Base-by-base conservation (phyloP, 2,797 vertebrate genomes). In the Borostomias antarcticus region DNA sequence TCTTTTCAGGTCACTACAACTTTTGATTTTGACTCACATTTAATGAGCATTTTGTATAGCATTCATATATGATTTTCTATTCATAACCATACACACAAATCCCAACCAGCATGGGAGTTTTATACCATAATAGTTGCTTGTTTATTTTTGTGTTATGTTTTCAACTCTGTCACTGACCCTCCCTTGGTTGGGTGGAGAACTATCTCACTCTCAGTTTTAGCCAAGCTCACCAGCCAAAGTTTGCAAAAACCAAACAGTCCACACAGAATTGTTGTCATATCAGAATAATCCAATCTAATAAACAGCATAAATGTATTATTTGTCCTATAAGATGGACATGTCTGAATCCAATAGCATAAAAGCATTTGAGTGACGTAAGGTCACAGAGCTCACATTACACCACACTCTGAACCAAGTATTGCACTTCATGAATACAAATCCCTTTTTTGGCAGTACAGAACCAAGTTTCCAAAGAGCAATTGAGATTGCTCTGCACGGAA, bases 381-480 rank as follows among this genome's bases (percentile, higher is more conserved):
- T 7, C 30, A 62, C 60, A 35, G 6, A 1, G 13, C 29, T 51
- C 45, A 50, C 13, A 52, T 51, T 35, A 72, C 70, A 80, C 72
- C 67, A 78, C 72, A 72, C 65, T 37, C 62, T 57, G 5, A 65
- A 66, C 63, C 28, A 57, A 4, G 13, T 35, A 58, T 59, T 60
- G 50, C 52, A 30, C 73, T 62, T 59, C 33, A 52, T 23, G 48
- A 75, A 72, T 74, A 68, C 70, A 84, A 64, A 81, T 70, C 45
- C 58, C 67, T 51, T 63, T 74, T 70, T 68, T 82, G 78, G 69
- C 68, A 70, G 75, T 1, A 29, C 37, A 70, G 66, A 73, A 65
- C 75, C 53, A 72, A 19, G 63, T 85, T 90, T 85, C 75, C 70
- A 82, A 82, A 82, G 64, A 75, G 70, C 19, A 52, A 72, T 74